Base-by-base conservation (phyloP, 2,113 vertebrate species). In the Redunca redunca region DNA sequence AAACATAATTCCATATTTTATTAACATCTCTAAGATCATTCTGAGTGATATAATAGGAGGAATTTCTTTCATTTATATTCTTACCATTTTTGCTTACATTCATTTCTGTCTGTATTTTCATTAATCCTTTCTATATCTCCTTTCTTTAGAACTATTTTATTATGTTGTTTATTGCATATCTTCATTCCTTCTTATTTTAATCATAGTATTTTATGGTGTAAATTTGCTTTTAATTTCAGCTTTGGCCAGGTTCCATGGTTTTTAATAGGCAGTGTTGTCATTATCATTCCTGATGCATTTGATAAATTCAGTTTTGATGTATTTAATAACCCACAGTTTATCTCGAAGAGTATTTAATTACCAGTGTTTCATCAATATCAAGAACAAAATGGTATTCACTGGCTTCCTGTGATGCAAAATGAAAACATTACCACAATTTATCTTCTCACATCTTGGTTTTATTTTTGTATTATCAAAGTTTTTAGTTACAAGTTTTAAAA, bases 191-290 rank as follows among this genome's bases (percentile, higher is more conserved):
- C 71, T 90, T 55, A 36, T 82, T 96, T 94, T 86, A 96, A 64
- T 85, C 28, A 82, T 46, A 81, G 13, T 77, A n/a, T 80, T 71
- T 74, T 36, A 46, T 84, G 36, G 50, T 77, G 33, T 83, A 83
- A 92, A 90, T 84, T 93, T 93, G 52, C n/a, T 95, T 55, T 96
- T 87, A 94, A 95, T 84, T 84, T 91, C 33, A 55, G 36, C n/a
- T 26, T 88, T 97, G 55, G 77, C 46, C 23, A 25, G 19, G 7
- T 80, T 93, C 36, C 71, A 88, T 74, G 50, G 28, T 15, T 88
- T 95, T 95, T 93, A 95, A 74, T 87, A 91, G 80, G 5, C 5
- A 57, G 12, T 88, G 36, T 62, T 88, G 46, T 62, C 64, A 90
- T 80, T 71, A 71, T 43, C 21, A 80, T 64, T 80, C 25, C 33